These are phyloP conservation scores for Hesperia comma DNA, from an alignment of 2,888 invertebrate genomes.

Conservation along the genomic window DNA sequence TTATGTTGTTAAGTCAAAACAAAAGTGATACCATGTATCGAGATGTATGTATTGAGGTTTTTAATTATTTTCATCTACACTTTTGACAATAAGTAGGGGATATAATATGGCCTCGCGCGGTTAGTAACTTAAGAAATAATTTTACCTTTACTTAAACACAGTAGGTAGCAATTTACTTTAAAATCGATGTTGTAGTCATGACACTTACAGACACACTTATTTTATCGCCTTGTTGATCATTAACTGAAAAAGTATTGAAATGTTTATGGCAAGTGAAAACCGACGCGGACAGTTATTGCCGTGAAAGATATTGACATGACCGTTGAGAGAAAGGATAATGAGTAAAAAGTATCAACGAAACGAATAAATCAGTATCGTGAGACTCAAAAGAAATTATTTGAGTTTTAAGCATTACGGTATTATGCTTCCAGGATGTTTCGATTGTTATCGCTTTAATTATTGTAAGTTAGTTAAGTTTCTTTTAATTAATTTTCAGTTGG, in stretches of 20 bases:
- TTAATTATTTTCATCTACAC: too few relatives aligned
- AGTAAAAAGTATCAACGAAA: slow-evolving; percentile 16
- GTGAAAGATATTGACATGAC: slow-evolving; percentile 21
- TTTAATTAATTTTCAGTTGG: too few relatives aligned
- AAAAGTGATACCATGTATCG: too few relatives aligned
- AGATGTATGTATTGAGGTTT: too few relatives aligned
- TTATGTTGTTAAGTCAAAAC: not conserved
- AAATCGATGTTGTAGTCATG: slow-evolving; percentile 1
- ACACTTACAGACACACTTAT: slow-evolving; percentile 5
- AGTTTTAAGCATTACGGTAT: not conserved
- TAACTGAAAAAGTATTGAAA: slow-evolving; percentile 22
- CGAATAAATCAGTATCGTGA: slow-evolving; percentile 6
- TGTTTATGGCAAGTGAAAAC: slow-evolving; percentile 33
- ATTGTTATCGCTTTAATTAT: not conserved
- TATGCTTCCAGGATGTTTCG: not conserved
- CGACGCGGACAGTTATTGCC: slow-evolving; percentile 15
- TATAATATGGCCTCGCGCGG: too few relatives aligned
- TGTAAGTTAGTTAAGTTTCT: too few relatives aligned
- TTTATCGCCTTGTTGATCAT: slow-evolving; percentile 21
- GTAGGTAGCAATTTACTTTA: slow-evolving; percentile 9
- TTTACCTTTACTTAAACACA: too few relatives aligned
- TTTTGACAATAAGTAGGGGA: too few relatives aligned
- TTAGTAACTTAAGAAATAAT: too few relatives aligned
- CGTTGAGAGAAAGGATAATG: slow-evolving; percentile 18
- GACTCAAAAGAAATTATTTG: not conserved